phyloP scores from a whole-genome alignment of 2,888 invertebrate genomes.

The Hipparchia sbordonii region DNA sequence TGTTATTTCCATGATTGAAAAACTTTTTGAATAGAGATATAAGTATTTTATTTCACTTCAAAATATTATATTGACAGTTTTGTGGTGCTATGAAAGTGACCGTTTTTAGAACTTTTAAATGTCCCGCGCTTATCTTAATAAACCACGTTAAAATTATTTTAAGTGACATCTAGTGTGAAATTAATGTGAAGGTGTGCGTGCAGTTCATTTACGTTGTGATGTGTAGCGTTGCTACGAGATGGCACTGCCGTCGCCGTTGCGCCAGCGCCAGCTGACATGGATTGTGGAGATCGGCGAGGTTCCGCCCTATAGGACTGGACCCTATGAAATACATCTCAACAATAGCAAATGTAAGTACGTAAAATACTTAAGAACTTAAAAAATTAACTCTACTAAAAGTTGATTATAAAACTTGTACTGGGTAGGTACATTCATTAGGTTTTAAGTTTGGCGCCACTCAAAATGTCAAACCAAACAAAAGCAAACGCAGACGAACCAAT shows the following conservation, averaged over 20 bases:
- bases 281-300: conserved; percentile 76
- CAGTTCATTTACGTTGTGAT: conserved; percentile 26
- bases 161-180: conserved; percentile 40
- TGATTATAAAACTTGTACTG: too few relatives aligned
- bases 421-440: conserved; percentile 1
- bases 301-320: conserved; percentile 63
- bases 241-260: conserved; percentile 56
- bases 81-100: too few relatives aligned
- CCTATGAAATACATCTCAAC: conserved; percentile 78
- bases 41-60: too few relatives aligned
- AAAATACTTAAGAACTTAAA: neutral
- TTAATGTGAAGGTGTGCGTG: neutral
- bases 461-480: neutral
- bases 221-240: conserved; percentile 47
- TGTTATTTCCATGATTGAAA: too few relatives aligned
- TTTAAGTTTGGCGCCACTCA: neutral
- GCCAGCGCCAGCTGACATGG: conserved; percentile 77
- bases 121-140: too few relatives aligned
- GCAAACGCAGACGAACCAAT: neutral
- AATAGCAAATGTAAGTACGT: conserved; percentile 77
- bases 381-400: too few relatives aligned
- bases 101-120: too few relatives aligned
- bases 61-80: too few relatives aligned
- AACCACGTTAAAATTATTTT: neutral
- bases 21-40: too few relatives aligned